Percentiles rank a stretch among this genome's conserved stretches.
Conservation (phyloP, 2,888 invertebrate genomes). For the Ferdinandea cuprea region DNA sequence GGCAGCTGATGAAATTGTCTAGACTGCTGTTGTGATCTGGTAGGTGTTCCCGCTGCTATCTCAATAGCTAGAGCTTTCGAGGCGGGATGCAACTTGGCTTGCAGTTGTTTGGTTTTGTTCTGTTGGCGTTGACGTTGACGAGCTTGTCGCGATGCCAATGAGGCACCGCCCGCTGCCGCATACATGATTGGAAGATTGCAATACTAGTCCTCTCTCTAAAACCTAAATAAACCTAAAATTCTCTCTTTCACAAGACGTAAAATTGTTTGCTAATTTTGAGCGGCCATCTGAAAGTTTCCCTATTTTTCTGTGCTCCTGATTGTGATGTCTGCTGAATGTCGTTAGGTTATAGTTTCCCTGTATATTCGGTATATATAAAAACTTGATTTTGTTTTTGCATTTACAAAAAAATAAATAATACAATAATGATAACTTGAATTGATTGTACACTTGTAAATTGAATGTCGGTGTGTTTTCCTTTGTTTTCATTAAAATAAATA, state of each 20-base stretch:
- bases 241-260: slow-evolving; percentile 5
- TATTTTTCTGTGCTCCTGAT: slow-evolving; percentile 49
- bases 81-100: slow-evolving; percentile 84
- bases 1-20: slow-evolving; percentile 85
- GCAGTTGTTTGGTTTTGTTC: slow-evolving; percentile 83
- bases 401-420: slow-evolving; percentile 36
- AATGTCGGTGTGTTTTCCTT: slow-evolving; percentile 59
- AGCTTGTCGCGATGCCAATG: slow-evolving; percentile 92
- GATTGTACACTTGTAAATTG: slow-evolving; percentile 65
- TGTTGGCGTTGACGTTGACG: slow-evolving; percentile 86
- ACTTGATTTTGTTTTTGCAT: slow-evolving; percentile 24
- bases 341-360: slow-evolving; percentile 60
- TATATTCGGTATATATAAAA: slow-evolving; percentile 67
- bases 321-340: slow-evolving; percentile 64
- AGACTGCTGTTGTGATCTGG: slow-evolving; percentile 80
- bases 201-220: slow-evolving; percentile 7
- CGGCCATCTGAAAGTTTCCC: slow-evolving; percentile 22
- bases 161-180: slow-evolving; percentile 94
- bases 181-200: slow-evolving; percentile 85
- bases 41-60: slow-evolving; percentile 80
- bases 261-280: slow-evolving; percentile 19
- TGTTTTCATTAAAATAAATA: slow-evolving; percentile 31
- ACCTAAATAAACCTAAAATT: slow-evolving; percentile 1
- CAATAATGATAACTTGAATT: slow-evolving; percentile 56
- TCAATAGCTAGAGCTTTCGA: slow-evolving; percentile 77